Evolutionary conservation across 1,140 invertebrate genomes (phyloP), one percentile per base, ranked within the genome.

Genomic region (Homalodisca vitripennis): DNA sequence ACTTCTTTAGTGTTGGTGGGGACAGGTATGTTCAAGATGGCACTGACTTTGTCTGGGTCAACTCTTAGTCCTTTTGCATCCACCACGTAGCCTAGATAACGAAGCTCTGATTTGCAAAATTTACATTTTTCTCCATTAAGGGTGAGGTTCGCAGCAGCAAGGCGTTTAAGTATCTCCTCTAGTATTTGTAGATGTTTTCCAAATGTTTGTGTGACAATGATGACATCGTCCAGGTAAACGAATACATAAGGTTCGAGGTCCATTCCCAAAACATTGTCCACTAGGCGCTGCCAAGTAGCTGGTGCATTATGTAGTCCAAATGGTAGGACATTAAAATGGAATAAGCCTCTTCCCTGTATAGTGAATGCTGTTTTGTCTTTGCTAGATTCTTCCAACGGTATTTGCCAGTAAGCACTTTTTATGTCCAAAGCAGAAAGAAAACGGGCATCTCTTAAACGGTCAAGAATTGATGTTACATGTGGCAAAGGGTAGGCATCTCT

Each of bases 201-300:
- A 47, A 82, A 80, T 1, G 72, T 71, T 20, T 69, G 65, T n/a
- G 76, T 76, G 0, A 79, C 53, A 0, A 82, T 55, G 20, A 83
- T 76, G 10, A 82, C 73, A 60, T 82, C 80, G 63, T 82, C 79
- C 0, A 82, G 68, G 64, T 82, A 82, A 0, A 75, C 76, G n/a
- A 80, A 72, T 17, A 66, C 73, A 55, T 71, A 65, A 0, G 70
- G 69, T 1, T 72, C 53, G 3, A 73, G 46, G 13, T 72, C 70
- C 0, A 53, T 31, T 6, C 76, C 69, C 1, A 65, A 31, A 1
- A 79, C 66, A 14, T 72, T 31, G 64, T 78, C 48, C 22, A 53
- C 22, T 12, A 14, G 20, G 6, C 48, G 12, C 20, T 53, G 48
- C 48, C 48, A 53, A 3, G 48, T 53, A 6, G 48, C 48, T 24